phyloP scores from a whole-genome alignment of 2,113 vertebrate genomes.

The Nansenia antarctica region DNA sequence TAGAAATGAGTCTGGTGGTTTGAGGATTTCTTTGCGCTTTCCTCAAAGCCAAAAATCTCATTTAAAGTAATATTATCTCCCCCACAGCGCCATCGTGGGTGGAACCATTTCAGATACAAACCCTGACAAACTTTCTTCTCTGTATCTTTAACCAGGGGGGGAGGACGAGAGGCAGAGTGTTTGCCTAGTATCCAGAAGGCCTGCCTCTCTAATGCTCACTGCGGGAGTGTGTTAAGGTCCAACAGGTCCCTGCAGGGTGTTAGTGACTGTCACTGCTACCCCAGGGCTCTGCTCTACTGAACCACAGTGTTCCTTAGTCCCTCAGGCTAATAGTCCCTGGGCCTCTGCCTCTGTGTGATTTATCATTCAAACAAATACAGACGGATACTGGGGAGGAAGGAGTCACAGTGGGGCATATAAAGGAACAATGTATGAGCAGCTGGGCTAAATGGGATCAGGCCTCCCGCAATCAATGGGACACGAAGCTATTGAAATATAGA shows the following conservation, averaged over 20 bases:
- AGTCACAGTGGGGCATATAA: background rate
- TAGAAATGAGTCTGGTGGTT: background rate
- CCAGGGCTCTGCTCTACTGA: slow-evolving; percentile 1
- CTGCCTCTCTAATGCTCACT: slow-evolving; percentile 15
- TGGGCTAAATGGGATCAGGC: slow-evolving; percentile 19
- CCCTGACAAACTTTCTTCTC: background rate
- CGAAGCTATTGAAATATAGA: no score
- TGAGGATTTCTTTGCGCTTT: slow-evolving; percentile 3
- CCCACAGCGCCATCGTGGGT: background rate
- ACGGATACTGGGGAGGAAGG: background rate
- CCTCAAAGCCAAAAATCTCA: background rate
- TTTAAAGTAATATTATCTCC: background rate
- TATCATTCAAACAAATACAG: background rate
- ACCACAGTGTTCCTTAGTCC: slow-evolving; percentile 7
- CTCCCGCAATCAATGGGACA: background rate
- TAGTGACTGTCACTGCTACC: slow-evolving; percentile 40
- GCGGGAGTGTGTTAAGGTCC: slow-evolving; percentile 17
- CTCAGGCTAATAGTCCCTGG: background rate
- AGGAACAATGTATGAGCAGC: background rate
- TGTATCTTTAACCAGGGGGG: background rate
- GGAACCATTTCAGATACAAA: background rate
- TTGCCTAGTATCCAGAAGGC: slow-evolving; percentile 11
- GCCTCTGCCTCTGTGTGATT: background rate
- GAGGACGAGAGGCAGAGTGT: background rate
- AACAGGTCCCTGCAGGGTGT: slow-evolving; percentile 26